These are phyloP conservation scores for Meloidogyne chitwoodi DNA, from an alignment of 1,140 invertebrate genomes.

Conservation along the genomic window DNA sequence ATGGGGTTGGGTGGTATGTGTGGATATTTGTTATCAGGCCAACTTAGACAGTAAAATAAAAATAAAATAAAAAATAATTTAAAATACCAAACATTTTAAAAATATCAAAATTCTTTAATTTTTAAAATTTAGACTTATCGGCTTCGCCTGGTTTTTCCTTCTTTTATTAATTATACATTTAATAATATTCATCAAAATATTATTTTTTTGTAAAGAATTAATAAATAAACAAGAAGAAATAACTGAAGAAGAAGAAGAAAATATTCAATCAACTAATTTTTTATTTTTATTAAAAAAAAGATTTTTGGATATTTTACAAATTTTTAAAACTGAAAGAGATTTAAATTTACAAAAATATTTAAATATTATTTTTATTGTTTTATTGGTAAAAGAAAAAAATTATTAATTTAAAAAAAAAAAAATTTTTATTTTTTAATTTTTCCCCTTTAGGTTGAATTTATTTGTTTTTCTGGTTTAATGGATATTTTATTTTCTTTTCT, in stretches of 20 bases:
- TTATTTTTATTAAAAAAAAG: not conserved
- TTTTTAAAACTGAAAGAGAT: conserved; percentile 19
- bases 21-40: conserved; percentile 36
- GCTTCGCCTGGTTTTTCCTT: conserved; percentile 23
- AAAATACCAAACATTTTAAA: not conserved
- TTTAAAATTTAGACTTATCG: conserved; percentile 30
- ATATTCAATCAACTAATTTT: not conserved
- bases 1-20: conserved; percentile 39
- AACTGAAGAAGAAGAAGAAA: not conserved
- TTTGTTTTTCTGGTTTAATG: conserved; percentile 25
- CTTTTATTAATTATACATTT: conserved; percentile 30
- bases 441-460: not conserved
- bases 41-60: conserved; percentile 31
- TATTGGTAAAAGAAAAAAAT: conserved; percentile 18
- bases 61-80: not conserved
- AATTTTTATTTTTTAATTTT: not conserved
- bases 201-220: conserved; percentile 23
- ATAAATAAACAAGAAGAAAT: not conserved
- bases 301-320: conserved; percentile 14
- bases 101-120: not conserved
- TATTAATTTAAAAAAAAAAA: not conserved
- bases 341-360: conserved; percentile 16
- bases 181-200: conserved; percentile 17
- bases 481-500: conserved; percentile 49
- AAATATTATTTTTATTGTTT: conserved; percentile 35